Base-by-base conservation (phyloP, 2,888 invertebrate genomes). In the Chydorus sphaericus region DNA sequence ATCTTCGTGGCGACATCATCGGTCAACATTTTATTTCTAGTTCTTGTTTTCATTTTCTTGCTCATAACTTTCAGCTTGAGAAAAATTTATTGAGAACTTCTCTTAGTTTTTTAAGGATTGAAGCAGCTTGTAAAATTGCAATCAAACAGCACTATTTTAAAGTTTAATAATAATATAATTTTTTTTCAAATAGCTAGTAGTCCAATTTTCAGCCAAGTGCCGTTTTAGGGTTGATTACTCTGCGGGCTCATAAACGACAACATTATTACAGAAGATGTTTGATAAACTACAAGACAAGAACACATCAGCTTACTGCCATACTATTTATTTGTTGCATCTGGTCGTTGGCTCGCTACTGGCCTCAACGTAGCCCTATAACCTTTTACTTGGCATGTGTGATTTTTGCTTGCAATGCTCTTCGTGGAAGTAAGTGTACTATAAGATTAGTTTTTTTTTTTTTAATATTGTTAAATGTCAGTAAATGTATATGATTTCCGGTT, bases 131-230 rank as follows among this genome's bases (percentile, higher is more conserved):
- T n/a, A n/a, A n/a, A n/a, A n/a, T n/a, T n/a, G n/a, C n/a, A n/a
- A n/a, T n/a, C n/a, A n/a, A n/a, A n/a, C n/a, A n/a, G n/a, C n/a
- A n/a, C n/a, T n/a, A n/a, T n/a, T n/a, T n/a, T n/a, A n/a, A n/a
- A n/a, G n/a, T n/a, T n/a, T n/a, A n/a, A n/a, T n/a, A n/a, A n/a
- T n/a, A n/a, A n/a, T n/a, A n/a, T n/a, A n/a, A n/a, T n/a, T n/a
- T n/a, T n/a, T 5, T 10, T 50, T n/a, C 5, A 53, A 48, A 54
- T 71, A 88, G 88, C 85, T 60, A 82, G 92, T 58, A 92, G 92
- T 64, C 96, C 96, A 0, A 88, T 97, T n/a, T 96, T 93, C 72
- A 85, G 87, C 2, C 93, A 94, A 67, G 73, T 96, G 64, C 90
- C 0, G 73, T 97, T 5, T 85, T 87, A 68, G 96, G 96, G 0